phyloP scores from a whole-genome alignment of 1,140 invertebrate genomes.

The Anastrepha ludens region DNA sequence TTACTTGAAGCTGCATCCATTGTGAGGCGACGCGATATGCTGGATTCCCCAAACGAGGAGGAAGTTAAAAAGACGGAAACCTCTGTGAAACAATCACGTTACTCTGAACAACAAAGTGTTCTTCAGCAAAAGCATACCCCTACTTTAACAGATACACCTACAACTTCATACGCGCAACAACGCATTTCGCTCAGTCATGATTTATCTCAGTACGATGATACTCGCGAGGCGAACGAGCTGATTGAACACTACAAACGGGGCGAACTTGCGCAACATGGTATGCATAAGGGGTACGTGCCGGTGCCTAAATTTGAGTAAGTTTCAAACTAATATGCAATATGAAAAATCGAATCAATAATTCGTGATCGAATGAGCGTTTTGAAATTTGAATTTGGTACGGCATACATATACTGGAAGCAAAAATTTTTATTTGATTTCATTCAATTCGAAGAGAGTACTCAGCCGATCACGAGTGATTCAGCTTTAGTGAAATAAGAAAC shows the following conservation, averaged over 20 bases:
- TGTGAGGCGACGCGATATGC: conserved; percentile 61
- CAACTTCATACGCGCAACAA: conserved; percentile 55
- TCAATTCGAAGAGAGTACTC: too few species aligned
- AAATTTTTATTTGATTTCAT: too few species aligned
- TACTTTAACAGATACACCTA: conserved; percentile 19
- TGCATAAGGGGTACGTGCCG: conserved; percentile 69
- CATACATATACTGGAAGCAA: too few species aligned
- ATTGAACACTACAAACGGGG: conserved; percentile 71
- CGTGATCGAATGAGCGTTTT: too few species aligned
- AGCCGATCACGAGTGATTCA: too few species aligned
- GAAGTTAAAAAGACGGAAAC: conserved; percentile 62
- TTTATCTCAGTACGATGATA: conserved; percentile 68
- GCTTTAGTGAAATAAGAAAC: too few species aligned
- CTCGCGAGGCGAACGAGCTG: conserved; percentile 67
- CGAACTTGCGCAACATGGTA: conserved; percentile 66
- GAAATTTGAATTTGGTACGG: too few species aligned
- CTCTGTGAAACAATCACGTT: conserved; percentile 67
- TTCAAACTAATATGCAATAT: background rate
- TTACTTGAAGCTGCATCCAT: conserved; percentile 75
- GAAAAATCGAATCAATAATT: too few species aligned
- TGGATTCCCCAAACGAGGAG: conserved; percentile 58
- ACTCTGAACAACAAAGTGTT: conserved; percentile 56
- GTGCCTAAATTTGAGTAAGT: conserved; percentile 72
- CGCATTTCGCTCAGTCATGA: conserved; percentile 63
- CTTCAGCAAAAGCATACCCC: background rate